phyloP scores from a whole-genome alignment of 2,888 invertebrate genomes.

The Elgonia sp. region DNA sequence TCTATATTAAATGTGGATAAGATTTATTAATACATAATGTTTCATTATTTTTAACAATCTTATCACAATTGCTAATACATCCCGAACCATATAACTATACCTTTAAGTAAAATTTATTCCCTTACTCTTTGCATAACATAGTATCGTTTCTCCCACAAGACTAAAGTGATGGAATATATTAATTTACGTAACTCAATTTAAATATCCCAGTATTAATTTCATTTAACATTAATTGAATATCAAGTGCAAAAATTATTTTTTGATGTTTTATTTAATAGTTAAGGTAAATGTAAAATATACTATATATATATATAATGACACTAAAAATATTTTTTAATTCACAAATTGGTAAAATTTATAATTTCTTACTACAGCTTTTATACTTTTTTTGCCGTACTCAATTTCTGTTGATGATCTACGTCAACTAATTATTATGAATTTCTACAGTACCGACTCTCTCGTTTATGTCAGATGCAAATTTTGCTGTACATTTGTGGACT shows the following conservation, averaged over 20 bases:
- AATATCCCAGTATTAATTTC: conserved; percentile 6
- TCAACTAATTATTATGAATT: conserved; percentile 4
- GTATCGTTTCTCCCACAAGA: conserved; percentile 9
- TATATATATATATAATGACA: too few species aligned
- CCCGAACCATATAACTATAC: too few species aligned
- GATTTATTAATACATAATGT: too few species aligned
- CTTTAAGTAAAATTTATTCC: too few species aligned
- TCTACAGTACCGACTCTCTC: background rate
- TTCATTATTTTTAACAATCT: too few species aligned
- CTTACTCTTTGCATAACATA: conserved; percentile 8
- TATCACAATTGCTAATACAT: too few species aligned
- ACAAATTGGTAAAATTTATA: background rate
- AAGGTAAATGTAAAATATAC: too few species aligned
- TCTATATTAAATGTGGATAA: too few species aligned
- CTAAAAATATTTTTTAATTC: too few species aligned
- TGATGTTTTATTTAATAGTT: too few species aligned
- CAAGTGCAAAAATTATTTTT: background rate
- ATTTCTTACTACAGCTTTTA: background rate
- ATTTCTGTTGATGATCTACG: conserved; percentile 9
- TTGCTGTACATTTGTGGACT: too few species aligned
- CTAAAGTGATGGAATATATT: conserved; percentile 30
- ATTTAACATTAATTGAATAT: background rate
- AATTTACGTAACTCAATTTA: conserved; percentile 18
- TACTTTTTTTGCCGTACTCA: background rate
- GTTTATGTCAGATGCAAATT: background rate